A percentile compares a stretch with the other conserved stretches of the same genome.
Evolutionary conservation across 2,888 invertebrate species (phyloP).

Genomic region (Panzeria rudis): DNA sequence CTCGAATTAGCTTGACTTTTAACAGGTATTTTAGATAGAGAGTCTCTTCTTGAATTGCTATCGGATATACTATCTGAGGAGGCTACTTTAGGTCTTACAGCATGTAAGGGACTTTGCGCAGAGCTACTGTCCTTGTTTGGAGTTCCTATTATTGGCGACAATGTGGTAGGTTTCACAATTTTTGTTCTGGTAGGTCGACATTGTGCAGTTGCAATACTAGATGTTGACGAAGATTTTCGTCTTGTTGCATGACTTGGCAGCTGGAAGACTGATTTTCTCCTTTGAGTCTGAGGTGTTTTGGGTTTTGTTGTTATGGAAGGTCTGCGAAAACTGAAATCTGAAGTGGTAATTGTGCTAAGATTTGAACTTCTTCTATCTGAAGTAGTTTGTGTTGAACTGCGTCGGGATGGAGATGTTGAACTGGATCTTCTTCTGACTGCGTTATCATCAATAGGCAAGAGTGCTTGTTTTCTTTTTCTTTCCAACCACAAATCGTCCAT

Average conservation of each 20-base stretch:
- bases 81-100: conserved; percentile 39
- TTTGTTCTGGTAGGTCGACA: conserved; percentile 76
- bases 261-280: conserved; percentile 68
- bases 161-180: conserved; percentile 81
- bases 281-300: conserved; percentile 53
- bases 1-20: conserved; percentile 74
- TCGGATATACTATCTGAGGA: conserved; percentile 76
- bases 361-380: conserved; percentile 83
- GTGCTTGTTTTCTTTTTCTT: conserved; percentile 69
- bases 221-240: conserved; percentile 70
- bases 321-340: conserved; percentile 82
- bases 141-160: conserved; percentile 83
- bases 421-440: conserved; percentile 78
- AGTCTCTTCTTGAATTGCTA: conserved; percentile 77
- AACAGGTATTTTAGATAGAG: conserved; percentile 82
- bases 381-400: conserved; percentile 82
- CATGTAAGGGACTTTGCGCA: conserved; percentile 77
- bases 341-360: conserved; percentile 82
- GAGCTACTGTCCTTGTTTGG: conserved; percentile 82
- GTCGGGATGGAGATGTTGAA: conserved; percentile 81
- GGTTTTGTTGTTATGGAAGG: conserved; percentile 75
- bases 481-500: conserved; percentile 79
- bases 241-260: conserved; percentile 55
- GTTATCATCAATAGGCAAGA: conserved; percentile 72
- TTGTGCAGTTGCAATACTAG: conserved; percentile 52